These are phyloP conservation scores for Bicyclus anynana DNA, from an alignment of 1,140 invertebrate species.

Conservation along the genomic window DNA sequence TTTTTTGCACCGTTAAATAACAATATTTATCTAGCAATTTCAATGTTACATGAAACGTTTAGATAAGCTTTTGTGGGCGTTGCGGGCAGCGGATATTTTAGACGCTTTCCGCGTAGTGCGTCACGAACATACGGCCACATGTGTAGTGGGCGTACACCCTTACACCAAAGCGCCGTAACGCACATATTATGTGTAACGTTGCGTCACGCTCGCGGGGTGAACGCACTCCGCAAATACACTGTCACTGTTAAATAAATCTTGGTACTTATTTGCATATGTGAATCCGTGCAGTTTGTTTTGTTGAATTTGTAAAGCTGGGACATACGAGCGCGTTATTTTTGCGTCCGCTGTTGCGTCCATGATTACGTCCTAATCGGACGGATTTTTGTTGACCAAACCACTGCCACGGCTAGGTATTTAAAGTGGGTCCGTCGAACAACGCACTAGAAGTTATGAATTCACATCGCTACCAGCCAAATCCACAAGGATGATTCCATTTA, in stretches of 20 bases:
- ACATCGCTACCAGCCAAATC: too few species aligned
- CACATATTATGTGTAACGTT: constrained; percentile 9
- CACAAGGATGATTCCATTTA: too few species aligned
- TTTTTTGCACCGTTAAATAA: too few species aligned
- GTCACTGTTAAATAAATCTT: constrained; percentile 45
- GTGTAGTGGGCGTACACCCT: not conserved
- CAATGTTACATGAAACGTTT: not conserved
- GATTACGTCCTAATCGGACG: too few species aligned
- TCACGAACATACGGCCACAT: too few species aligned
- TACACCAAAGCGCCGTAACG: not conserved
- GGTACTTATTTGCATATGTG: constrained; percentile 33
- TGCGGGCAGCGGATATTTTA: not conserved
- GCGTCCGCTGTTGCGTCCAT: too few species aligned
- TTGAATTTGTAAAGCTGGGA: constrained; percentile 2
- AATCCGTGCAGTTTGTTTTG: constrained; percentile 15
- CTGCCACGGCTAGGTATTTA: too few species aligned
- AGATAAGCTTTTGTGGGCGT: constrained; percentile 2
- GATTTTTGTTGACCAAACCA: too few species aligned
- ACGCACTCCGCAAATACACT: constrained; percentile 50
- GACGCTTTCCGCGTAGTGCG: not conserved
- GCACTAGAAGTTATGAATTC: too few species aligned
- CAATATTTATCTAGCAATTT: too few species aligned
- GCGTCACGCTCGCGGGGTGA: constrained; percentile 52
- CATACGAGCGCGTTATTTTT: too few species aligned
- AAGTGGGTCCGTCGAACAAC: too few species aligned